Evolutionary conservation across 2,888 invertebrate species (phyloP).

Genomic region (Tupiocoris notatus): DNA sequence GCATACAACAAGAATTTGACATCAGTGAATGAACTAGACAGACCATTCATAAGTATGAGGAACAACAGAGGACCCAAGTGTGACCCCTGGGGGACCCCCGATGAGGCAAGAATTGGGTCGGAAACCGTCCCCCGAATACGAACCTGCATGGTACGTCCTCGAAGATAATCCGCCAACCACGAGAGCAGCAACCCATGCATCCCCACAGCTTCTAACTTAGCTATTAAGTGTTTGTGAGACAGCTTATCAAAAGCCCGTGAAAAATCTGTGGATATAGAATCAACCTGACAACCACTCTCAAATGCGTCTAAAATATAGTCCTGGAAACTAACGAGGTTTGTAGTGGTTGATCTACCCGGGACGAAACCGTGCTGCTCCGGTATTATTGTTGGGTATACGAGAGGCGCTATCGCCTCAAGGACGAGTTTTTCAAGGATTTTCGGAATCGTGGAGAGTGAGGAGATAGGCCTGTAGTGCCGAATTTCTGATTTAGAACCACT

Average conservation of each 20-base stretch:
- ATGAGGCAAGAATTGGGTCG: background rate
- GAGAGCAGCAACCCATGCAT: background rate
- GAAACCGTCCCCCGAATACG: background rate
- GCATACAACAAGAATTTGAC: background rate
- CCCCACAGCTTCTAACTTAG: background rate
- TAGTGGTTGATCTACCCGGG: background rate
- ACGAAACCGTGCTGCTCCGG: conserved; percentile 8
- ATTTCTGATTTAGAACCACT: too few relatives aligned
- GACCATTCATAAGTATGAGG: background rate
- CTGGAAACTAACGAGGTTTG: background rate
- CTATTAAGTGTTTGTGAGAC: background rate
- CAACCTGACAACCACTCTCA: background rate
- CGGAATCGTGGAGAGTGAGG: background rate
- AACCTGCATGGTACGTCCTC: background rate
- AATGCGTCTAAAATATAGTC: background rate
- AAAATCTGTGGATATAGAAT: conserved; percentile 1
- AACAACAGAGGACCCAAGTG: too few relatives aligned
- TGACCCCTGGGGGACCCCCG: conserved; percentile 1
- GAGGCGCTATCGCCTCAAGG: background rate
- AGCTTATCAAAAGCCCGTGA: background rate
- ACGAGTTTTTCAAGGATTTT: conserved; percentile 1
- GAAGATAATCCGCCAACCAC: background rate
- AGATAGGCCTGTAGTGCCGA: too few relatives aligned
- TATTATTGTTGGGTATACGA: background rate
- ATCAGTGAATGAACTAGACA: background rate